phyloP scores from a whole-genome alignment of 2,797 vertebrate species.

The Myotis daubentonii region DNA sequence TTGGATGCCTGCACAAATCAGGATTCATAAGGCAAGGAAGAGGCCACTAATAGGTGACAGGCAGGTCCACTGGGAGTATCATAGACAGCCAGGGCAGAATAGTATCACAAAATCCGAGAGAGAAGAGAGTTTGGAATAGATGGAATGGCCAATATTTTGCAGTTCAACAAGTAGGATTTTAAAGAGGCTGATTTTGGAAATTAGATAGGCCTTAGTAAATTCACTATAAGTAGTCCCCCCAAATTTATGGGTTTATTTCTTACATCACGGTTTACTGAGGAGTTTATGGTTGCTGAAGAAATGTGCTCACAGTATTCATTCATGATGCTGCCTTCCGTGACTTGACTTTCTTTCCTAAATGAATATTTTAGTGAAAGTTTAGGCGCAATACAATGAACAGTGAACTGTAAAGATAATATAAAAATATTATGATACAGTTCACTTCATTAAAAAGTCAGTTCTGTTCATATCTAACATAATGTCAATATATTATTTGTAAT shows the following conservation, averaged over 20 bases:
- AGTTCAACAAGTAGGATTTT: neutral
- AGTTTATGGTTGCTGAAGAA: neutral
- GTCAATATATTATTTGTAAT: slow-evolving; percentile 27
- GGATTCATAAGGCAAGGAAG: neutral
- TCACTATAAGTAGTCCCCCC: neutral
- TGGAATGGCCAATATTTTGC: neutral
- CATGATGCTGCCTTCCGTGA: neutral
- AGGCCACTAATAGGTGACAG: neutral
- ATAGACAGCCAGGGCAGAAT: neutral
- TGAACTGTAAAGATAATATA: slow-evolving; percentile 14
- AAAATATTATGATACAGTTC: neutral
- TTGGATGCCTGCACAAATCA: neutral
- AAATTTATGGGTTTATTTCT: neutral
- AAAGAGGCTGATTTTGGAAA: neutral
- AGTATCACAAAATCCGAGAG: neutral
- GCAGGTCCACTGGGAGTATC: neutral
- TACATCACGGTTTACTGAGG: neutral
- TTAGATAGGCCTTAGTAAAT: neutral
- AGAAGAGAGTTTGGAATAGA: neutral
- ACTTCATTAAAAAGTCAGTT: slow-evolving; percentile 14
- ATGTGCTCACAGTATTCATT: neutral
- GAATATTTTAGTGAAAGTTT: neutral
- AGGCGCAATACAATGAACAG: neutral
- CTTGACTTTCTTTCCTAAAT: neutral
- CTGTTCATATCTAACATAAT: neutral